Evolutionary conservation across 2,888 invertebrate species (phyloP).

Genomic region (Syritta pipiens): DNA sequence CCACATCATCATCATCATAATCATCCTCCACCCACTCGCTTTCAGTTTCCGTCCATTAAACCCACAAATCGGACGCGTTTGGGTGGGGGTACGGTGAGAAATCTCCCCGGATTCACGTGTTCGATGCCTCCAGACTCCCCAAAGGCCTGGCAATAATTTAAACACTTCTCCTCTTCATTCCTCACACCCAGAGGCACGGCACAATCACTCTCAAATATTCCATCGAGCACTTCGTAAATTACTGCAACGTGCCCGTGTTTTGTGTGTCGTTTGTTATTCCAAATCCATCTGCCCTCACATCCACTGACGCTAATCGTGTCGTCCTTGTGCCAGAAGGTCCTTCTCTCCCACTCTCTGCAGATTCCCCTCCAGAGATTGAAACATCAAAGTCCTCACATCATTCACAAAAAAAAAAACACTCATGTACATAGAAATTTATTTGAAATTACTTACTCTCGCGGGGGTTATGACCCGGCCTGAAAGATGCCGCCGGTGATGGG

Average conservation of each 20-base stretch:
- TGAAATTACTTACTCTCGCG: constrained; percentile 25
- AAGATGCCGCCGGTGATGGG: neutral
- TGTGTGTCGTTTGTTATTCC: neutral
- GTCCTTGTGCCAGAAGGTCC: neutral
- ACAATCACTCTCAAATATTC: constrained; percentile 32
- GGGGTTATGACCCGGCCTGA: neutral
- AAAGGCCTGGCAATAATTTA: constrained; percentile 1
- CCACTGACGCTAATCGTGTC: neutral
- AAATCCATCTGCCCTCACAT: neutral
- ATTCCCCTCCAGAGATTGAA: constrained; percentile 34
- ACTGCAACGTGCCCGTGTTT: constrained; percentile 25
- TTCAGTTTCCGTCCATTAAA: too few relatives aligned
- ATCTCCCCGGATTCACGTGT: too few relatives aligned
- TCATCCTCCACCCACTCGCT: too few relatives aligned
- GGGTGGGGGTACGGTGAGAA: too few relatives aligned
- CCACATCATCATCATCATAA: too few relatives aligned
- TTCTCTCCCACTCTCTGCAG: too few relatives aligned
- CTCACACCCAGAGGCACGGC: neutral
- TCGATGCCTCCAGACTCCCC: too few relatives aligned
- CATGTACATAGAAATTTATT: constrained; percentile 7
- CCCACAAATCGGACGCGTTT: too few relatives aligned
- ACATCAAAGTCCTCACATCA: constrained; percentile 32
- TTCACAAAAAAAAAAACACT: neutral
- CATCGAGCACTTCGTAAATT: constrained; percentile 35
- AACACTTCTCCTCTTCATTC: neutral